These are phyloP conservation scores for Chaetura pelagica DNA, from an alignment of 2,113 vertebrate species.

Conservation along the genomic window DNA sequence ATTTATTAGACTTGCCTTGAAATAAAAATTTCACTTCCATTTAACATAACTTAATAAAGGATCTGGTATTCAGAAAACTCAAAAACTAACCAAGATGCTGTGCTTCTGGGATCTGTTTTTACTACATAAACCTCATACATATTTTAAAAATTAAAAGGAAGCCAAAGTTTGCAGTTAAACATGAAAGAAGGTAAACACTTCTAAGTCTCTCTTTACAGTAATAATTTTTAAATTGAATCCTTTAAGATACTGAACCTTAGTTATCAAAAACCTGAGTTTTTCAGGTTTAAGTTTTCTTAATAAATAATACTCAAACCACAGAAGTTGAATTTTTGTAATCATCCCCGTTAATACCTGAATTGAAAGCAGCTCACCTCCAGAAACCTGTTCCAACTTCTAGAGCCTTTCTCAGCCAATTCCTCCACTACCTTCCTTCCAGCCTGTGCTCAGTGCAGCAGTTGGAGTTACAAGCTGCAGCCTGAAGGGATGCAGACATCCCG, in stretches of 20 bases:
- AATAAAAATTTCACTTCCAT: background rate
- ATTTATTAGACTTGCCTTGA: background rate
- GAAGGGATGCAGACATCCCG: background rate
- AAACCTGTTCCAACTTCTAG: background rate
- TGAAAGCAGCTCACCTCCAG: slow-evolving; percentile 40
- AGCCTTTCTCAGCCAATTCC: background rate
- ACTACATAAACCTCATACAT: background rate
- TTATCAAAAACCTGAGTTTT: background rate
- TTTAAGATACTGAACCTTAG: background rate
- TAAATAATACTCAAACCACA: background rate
- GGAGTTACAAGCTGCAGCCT: background rate
- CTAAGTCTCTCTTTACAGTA: background rate
- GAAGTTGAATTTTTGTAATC: accelerated
- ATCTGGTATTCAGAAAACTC: background rate
- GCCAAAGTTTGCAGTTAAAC: background rate
- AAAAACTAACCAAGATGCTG: background rate
- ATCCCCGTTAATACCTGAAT: background rate
- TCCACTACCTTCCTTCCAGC: background rate
- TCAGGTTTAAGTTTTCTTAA: background rate
- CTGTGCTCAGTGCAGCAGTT: background rate
- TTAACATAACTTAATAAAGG: background rate
- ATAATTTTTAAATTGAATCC: background rate
- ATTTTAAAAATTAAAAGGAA: background rate
- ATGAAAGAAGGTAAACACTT: background rate
- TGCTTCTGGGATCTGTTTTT: background rate